Evolutionary conservation across 2,888 invertebrate species (phyloP).

Genomic region (Latheticus oryzae): DNA sequence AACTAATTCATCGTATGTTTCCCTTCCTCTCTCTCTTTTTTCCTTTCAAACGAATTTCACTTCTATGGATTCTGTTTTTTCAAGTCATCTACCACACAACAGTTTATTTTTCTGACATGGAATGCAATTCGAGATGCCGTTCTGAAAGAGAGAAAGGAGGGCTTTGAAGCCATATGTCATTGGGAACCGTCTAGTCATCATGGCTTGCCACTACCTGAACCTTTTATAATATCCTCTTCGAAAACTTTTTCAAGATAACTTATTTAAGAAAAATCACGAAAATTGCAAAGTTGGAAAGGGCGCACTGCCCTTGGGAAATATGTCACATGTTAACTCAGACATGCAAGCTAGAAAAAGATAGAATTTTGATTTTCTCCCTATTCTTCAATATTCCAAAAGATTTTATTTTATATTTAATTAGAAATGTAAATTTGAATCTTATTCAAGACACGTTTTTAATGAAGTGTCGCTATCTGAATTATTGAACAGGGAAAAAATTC

Average conservation of each 20-base stretch:
- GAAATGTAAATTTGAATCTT: slow-evolving; percentile 22
- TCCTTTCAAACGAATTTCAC: slow-evolving; percentile 35
- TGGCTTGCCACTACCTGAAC: slow-evolving; percentile 34
- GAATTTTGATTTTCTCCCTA: slow-evolving; percentile 25
- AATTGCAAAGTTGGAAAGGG: slow-evolving; percentile 38
- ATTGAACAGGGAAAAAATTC: slow-evolving; percentile 15
- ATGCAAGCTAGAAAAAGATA: slow-evolving; percentile 29
- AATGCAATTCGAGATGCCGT: slow-evolving; percentile 41
- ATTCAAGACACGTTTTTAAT: slow-evolving; percentile 36
- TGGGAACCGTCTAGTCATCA: slow-evolving; percentile 42
- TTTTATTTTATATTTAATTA: slow-evolving; percentile 37
- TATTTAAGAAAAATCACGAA: slow-evolving; percentile 39
- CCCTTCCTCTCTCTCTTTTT: slow-evolving; percentile 11
- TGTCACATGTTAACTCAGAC: slow-evolving; percentile 43
- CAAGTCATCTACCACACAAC: slow-evolving; percentile 38
- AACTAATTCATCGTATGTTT: slow-evolving; percentile 38
- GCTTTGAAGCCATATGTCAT: slow-evolving; percentile 42
- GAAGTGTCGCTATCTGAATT: slow-evolving; percentile 26
- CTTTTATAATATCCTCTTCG: slow-evolving; percentile 25
- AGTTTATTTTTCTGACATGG: slow-evolving; percentile 37
- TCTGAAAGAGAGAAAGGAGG: slow-evolving; percentile 41
- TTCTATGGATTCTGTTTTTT: slow-evolving; percentile 50
- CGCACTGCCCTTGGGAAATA: slow-evolving; percentile 43
- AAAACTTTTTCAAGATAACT: no score
- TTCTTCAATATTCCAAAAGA: slow-evolving; percentile 31